These are phyloP conservation scores for Lepisosteus osseus DNA, from an alignment of 2,113 vertebrate species.

Conservation along the genomic window DNA sequence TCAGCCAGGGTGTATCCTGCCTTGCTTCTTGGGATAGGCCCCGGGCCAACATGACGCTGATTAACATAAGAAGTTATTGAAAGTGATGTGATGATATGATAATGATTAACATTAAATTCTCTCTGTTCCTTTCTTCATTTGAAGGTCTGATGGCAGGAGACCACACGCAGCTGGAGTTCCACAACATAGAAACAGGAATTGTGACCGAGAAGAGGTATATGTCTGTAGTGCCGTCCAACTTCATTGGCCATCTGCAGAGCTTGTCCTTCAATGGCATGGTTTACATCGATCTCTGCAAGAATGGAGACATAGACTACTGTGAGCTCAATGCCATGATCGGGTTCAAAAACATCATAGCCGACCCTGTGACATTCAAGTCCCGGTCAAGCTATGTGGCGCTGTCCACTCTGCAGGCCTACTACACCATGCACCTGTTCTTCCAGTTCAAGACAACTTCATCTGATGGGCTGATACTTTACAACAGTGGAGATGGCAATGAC, in stretches of 20 bases:
- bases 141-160: slow-evolving; percentile 96
- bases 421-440: slow-evolving; percentile 99
- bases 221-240: slow-evolving; percentile 91
- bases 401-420: slow-evolving; percentile 92
- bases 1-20: too few relatives aligned
- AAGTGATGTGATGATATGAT: too few relatives aligned
- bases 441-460: slow-evolving; percentile 98
- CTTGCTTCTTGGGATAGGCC: too few relatives aligned
- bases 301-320: slow-evolving; percentile 97
- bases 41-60: too few relatives aligned
- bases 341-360: slow-evolving; percentile 96
- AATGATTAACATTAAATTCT: neutral
- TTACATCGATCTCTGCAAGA: slow-evolving; percentile 98
- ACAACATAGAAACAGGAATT: slow-evolving; percentile 97
- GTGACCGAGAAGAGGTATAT: slow-evolving; percentile 92
- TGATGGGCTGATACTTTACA: slow-evolving; percentile 93
- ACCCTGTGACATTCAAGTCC: slow-evolving; percentile 97
- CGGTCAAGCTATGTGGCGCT: slow-evolving; percentile 93
- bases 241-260: slow-evolving; percentile 96
- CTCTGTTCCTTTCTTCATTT: slow-evolving; percentile 21
- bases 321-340: slow-evolving; percentile 97
- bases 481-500: slow-evolving; percentile 96
- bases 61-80: too few relatives aligned
- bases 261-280: slow-evolving; percentile 96
- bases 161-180: slow-evolving; percentile 96